Conservation (phyloP, 2,797 vertebrate species). For the Rhynchonycteris naso region DNA sequence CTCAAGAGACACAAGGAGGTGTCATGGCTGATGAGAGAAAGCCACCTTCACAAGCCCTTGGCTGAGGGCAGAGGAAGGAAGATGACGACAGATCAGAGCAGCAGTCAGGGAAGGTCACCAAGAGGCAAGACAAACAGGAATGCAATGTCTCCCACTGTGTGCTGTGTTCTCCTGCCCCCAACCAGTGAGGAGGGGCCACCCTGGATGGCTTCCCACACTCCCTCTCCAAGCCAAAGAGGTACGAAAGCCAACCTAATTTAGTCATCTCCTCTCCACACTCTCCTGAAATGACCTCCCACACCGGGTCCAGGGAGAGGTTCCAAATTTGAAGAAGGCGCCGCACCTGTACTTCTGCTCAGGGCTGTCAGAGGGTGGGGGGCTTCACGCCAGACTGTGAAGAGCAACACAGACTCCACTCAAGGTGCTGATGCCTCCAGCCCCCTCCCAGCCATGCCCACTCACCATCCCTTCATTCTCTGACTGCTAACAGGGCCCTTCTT, state of each 20-base stretch:
- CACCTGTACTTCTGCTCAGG: not conserved
- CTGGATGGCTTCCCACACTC: constrained; percentile 57
- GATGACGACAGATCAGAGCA: not conserved
- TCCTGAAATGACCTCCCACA: constrained; percentile 52
- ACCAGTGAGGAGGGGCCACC: constrained; percentile 32
- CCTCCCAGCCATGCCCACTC: not conserved
- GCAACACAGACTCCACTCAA: not conserved
- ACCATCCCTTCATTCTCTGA: not conserved
- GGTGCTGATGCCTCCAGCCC: rapidly evolving
- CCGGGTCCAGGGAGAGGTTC: not conserved
- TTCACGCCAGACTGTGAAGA: not conserved
- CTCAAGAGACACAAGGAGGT: not conserved
- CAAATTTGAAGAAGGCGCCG: not conserved
- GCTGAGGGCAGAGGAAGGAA: not conserved
- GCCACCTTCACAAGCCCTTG: constrained; percentile 67
- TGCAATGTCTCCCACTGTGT: not conserved
- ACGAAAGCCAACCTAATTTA: constrained; percentile 53
- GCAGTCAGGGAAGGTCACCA: constrained; percentile 33
- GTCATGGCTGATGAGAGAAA: not conserved
- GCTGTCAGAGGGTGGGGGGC: not conserved
- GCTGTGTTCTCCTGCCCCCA: constrained; percentile 34
- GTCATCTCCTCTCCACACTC: constrained; percentile 42
- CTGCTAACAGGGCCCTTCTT: not conserved
- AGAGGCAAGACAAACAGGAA: not conserved
- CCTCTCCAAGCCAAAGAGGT: constrained; percentile 28